phyloP scores from a whole-genome alignment of 2,888 invertebrate genomes.

The Parnassius mnemosyne region DNA sequence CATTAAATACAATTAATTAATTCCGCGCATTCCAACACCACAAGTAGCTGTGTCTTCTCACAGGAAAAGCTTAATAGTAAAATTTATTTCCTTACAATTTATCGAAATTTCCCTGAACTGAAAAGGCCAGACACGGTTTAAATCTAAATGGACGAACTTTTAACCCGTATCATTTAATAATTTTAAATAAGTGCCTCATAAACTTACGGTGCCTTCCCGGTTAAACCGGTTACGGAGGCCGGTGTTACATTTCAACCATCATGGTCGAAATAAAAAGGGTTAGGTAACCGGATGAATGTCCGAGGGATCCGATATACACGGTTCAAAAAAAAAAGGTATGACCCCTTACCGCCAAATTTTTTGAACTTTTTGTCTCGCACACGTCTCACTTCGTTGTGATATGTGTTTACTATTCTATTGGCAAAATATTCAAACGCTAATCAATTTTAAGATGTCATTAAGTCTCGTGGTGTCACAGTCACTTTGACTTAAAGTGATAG shows the following conservation, averaged over 20 bases:
- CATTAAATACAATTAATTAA: too few species aligned
- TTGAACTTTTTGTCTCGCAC: slow-evolving; percentile 9
- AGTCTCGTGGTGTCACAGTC: too few species aligned
- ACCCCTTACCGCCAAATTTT: slow-evolving; percentile 29
- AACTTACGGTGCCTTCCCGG: slow-evolving; percentile 27
- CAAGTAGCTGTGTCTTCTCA: neutral
- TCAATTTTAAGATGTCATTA: too few species aligned
- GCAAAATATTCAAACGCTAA: too few species aligned
- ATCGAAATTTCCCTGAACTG: slow-evolving; percentile 8
- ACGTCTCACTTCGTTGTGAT: too few species aligned
- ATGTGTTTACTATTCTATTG: too few species aligned
- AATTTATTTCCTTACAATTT: slow-evolving; percentile 20
- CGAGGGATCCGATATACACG: slow-evolving; percentile 21
- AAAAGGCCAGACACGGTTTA: slow-evolving; percentile 19
- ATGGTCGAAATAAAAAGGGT: slow-evolving; percentile 32
- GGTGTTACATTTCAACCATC: slow-evolving; percentile 19
- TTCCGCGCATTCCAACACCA: too few species aligned
- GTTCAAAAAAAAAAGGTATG: slow-evolving; percentile 27
- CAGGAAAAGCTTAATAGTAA: neutral
- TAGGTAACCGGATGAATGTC: slow-evolving; percentile 20
- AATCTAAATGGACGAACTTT: slow-evolving; percentile 23
- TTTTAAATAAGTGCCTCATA: slow-evolving; percentile 28
- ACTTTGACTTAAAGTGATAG: too few species aligned
- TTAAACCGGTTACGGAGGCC: neutral
- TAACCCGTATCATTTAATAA: slow-evolving; percentile 32